Percentiles rank a stretch among this genome's conserved stretches.
These are phyloP conservation scores for Pogonocherus hispidulus DNA, from an alignment of 2,888 invertebrate species.

Conservation along the genomic window DNA sequence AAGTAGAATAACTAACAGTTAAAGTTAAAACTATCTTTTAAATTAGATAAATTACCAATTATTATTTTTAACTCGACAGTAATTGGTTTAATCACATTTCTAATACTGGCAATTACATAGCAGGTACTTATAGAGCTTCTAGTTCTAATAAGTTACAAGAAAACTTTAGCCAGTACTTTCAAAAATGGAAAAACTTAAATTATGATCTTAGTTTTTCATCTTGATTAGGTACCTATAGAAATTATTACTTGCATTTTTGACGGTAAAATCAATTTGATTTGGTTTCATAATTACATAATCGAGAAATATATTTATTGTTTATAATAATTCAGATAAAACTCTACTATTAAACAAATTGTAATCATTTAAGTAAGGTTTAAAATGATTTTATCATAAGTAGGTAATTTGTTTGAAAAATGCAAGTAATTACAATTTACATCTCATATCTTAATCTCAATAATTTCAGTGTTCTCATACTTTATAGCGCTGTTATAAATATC, in stretches of 20 bases:
- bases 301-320: not conserved
- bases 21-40: not conserved
- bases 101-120: conserved; percentile 1
- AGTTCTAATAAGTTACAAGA: not conserved
- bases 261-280: not conserved
- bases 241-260: not conserved
- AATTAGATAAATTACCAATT: conserved; percentile 1
- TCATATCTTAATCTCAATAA: not conserved
- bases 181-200: not conserved
- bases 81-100: not conserved
- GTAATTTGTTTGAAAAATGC: not conserved
- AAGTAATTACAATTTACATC: not conserved
- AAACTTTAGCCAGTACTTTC: not conserved
- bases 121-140: not conserved
- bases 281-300: not conserved
- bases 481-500: not conserved
- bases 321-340: not conserved
- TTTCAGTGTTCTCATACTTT: not conserved
- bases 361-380: not conserved
- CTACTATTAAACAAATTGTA: not conserved
- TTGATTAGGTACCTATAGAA: not conserved
- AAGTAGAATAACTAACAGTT: conserved; percentile 2
- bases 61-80: not conserved
- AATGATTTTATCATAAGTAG: not conserved
- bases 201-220: not conserved